phyloP scores from a whole-genome alignment of 2,888 invertebrate genomes.

The Dendrolimus pini region DNA sequence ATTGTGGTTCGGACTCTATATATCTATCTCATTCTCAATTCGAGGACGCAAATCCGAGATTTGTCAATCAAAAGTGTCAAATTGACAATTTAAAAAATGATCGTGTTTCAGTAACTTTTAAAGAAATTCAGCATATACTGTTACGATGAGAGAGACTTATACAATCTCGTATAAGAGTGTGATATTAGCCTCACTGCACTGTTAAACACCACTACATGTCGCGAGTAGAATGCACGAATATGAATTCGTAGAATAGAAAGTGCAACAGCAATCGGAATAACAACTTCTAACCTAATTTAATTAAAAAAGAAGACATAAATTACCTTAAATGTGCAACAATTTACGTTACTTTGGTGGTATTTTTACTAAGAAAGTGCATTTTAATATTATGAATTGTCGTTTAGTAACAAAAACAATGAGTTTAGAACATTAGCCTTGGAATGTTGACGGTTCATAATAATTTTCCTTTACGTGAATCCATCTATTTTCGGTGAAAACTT shows the following conservation, averaged over 20 bases:
- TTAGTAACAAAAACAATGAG: constrained; percentile 14
- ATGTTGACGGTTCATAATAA: constrained; percentile 30
- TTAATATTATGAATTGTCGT: constrained; percentile 6
- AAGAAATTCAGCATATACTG: constrained; percentile 12
- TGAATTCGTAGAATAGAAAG: constrained; percentile 4
- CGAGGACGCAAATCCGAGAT: too few species aligned
- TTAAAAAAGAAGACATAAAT: not conserved
- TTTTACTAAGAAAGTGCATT: not conserved
- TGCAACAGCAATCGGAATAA: constrained; percentile 6
- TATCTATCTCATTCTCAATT: too few species aligned
- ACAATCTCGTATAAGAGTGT: not conserved
- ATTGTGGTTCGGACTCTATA: too few species aligned
- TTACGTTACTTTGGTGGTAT: constrained; percentile 1
- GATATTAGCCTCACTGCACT: not conserved
- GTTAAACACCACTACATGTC: not conserved
- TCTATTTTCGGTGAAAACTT: constrained; percentile 4
- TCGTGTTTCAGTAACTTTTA: too few species aligned
- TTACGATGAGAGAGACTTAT: not conserved
- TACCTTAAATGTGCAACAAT: not conserved
- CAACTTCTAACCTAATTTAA: constrained; percentile 20
- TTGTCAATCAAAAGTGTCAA: too few species aligned
- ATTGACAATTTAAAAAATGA: too few species aligned
- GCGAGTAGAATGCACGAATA: not conserved
- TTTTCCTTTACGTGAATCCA: constrained; percentile 15
- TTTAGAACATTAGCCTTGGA: constrained; percentile 24